Conservation (phyloP, 2,888 invertebrate species). For the Tenthredo distinguenda region DNA sequence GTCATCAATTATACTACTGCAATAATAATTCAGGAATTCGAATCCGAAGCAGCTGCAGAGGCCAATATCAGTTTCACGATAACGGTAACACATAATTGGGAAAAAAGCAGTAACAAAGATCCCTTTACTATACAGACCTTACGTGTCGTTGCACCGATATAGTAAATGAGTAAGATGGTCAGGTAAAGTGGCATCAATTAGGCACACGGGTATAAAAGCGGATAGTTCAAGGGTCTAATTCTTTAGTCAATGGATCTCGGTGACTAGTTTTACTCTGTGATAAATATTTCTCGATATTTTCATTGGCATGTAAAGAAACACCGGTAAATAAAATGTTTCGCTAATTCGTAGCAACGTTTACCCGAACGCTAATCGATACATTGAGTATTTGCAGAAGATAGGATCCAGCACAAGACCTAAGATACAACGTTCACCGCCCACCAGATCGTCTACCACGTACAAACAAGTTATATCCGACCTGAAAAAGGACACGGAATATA, state of each 20-base stretch:
- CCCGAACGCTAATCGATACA: background rate
- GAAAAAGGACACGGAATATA: background rate
- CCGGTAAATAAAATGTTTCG: background rate
- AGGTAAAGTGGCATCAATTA: too few species aligned
- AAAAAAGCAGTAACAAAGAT: background rate
- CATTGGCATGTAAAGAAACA: background rate
- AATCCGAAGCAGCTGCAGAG: too few species aligned
- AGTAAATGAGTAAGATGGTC: too few species aligned
- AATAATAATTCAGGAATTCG: background rate
- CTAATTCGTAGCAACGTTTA: background rate
- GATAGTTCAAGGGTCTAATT: background rate
- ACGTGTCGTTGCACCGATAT: background rate
- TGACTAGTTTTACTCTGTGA: background rate
- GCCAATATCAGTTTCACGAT: background rate
- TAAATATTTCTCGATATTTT: background rate
- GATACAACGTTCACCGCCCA: background rate
- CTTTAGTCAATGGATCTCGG: background rate
- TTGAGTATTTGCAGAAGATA: background rate
- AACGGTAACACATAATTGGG: background rate
- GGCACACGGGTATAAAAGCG: background rate
- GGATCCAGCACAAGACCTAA: background rate
- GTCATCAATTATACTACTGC: conserved; percentile 4
- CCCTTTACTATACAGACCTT: background rate
- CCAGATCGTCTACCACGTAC: background rate
- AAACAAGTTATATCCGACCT: background rate